A percentile compares a stretch with the other conserved stretches of the same genome.
phyloP scores from a whole-genome alignment of 1,140 invertebrate species.

The Paracyclopina nana region DNA sequence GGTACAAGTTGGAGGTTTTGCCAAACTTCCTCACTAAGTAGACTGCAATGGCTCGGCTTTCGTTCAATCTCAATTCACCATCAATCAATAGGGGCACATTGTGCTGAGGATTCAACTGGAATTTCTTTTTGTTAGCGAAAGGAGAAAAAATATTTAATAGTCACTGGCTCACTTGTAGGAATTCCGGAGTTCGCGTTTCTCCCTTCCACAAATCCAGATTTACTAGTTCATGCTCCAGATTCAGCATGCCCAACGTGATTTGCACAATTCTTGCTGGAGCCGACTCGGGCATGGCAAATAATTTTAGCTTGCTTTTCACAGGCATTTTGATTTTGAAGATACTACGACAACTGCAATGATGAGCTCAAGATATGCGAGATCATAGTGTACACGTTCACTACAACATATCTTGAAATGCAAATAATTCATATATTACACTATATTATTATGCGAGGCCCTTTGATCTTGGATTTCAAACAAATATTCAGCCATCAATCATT shows the following conservation, averaged over 20 bases:
- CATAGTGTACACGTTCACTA: no score
- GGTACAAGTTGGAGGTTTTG: constrained; percentile 45
- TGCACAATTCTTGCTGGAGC: no score
- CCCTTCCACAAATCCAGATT: not conserved
- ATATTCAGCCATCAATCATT: no score
- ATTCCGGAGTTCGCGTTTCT: not conserved
- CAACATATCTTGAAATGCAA: no score
- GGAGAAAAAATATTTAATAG: not conserved
- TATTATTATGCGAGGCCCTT: no score
- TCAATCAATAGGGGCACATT: constrained; percentile 5
- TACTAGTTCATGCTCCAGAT: not conserved
- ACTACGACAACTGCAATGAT: no score
- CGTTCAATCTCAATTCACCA: constrained; percentile 11
- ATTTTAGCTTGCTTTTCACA: no score
- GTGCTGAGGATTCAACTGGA: constrained; percentile 11
- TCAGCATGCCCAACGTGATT: not conserved
- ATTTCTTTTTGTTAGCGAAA: not conserved
- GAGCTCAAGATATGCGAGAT: no score
- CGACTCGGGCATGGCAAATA: no score
- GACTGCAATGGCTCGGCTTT: constrained; percentile 42
- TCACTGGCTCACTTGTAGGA: not conserved
- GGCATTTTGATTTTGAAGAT: no score
- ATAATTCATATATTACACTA: no score
- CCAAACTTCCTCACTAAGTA: constrained; percentile 49
- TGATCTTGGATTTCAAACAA: no score